Percentiles rank a stretch among this genome's conserved stretches.
Conservation (phyloP, 2,888 invertebrate species). For the Abrostola tripartita region DNA sequence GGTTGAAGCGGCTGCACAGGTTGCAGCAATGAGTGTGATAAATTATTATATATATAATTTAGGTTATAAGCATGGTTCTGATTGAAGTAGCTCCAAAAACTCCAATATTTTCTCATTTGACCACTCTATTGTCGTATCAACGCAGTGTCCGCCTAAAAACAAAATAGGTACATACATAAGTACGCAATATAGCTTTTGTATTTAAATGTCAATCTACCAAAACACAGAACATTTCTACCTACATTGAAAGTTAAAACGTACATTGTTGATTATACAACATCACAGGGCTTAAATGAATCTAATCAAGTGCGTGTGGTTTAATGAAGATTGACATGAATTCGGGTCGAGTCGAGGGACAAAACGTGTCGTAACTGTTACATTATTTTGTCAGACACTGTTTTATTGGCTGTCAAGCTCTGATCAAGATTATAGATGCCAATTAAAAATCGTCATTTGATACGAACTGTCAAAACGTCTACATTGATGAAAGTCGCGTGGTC, state of each 20-base stretch:
- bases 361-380: constrained; percentile 34
- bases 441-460: constrained; percentile 49
- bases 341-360: constrained; percentile 32
- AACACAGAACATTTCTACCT: not conserved
- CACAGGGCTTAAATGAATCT: constrained; percentile 57
- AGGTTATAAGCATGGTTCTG: no score
- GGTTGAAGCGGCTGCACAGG: no score
- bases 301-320: constrained; percentile 60
- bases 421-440: constrained; percentile 47
- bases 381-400: constrained; percentile 21
- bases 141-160: no score
- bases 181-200: no score
- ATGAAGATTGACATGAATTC: constrained; percentile 70
- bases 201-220: no score
- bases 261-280: constrained; percentile 35
- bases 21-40: no score
- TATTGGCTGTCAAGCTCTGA: constrained; percentile 41
- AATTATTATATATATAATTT: no score
- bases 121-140: no score
- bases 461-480: constrained; percentile 13
- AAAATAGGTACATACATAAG: no score
- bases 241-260: not conserved
- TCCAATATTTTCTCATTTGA: no score
- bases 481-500: constrained; percentile 23
- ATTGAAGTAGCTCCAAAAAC: no score